Evolutionary conservation across 2,113 vertebrate genomes (phyloP).

Genomic region (Istiophorus platypterus): DNA sequence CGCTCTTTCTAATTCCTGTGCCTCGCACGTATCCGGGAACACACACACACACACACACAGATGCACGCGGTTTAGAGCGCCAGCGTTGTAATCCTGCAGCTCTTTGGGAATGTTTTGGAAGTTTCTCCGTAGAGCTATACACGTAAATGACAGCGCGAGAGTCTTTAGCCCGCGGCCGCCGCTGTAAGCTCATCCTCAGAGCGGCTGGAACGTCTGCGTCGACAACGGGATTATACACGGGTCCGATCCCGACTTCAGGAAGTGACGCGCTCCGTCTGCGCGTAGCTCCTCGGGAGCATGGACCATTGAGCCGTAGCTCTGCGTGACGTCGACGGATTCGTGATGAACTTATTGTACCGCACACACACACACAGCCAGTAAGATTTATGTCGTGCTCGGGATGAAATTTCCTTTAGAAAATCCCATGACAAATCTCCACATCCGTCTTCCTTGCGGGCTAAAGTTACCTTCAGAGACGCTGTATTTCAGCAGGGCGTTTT

Average conservation of each 20-base stretch:
- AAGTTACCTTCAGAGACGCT: conserved; percentile 77
- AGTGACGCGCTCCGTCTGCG: conserved; percentile 59
- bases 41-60: conserved; percentile 16
- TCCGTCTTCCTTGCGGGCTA: conserved; percentile 80
- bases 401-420: conserved; percentile 74
- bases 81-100: conserved; percentile 78
- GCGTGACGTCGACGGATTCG: conserved; percentile 46
- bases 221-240: conserved; percentile 79
- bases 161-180: conserved; percentile 75
- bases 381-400: conserved; percentile 71
- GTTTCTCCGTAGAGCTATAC: conserved; percentile 77
- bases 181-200: conserved; percentile 80
- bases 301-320: conserved; percentile 60
- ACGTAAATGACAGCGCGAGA: conserved; percentile 73
- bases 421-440: conserved; percentile 69
- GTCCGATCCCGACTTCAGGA: conserved; percentile 64
- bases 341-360: conserved; percentile 64
- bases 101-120: conserved; percentile 72
- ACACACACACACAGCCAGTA: conserved; percentile 57
- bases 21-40: conserved; percentile 19
- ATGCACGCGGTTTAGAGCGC: conserved; percentile 58
- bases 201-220: conserved; percentile 73
- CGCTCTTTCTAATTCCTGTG: conserved; percentile 54
- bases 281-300: conserved; percentile 25
- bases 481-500: conserved; percentile 67